Base-by-base conservation (phyloP, 2,113 vertebrate genomes). In the Mirza zaza region DNA sequence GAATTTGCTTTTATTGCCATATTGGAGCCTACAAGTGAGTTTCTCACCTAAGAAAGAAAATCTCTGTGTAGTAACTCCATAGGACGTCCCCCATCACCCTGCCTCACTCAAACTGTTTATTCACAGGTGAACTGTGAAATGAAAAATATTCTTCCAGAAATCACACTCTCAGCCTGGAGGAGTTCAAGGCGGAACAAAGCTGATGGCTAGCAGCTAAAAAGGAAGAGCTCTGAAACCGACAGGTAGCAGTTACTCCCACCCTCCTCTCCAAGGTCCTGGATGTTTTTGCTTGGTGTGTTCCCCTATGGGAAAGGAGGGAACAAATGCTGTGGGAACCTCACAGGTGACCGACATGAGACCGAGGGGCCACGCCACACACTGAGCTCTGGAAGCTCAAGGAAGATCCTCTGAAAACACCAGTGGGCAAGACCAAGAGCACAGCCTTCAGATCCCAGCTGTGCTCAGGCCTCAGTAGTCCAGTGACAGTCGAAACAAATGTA, bases 1-100 rank as follows among this genome's bases (percentile, higher is more conserved):
- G 52, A 84, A 34, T 11, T 29, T 34, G 27, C 55, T 80, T 87
- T 45, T 34, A 59, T 10, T 20, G 32, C 34, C 25, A 14, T 25
- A 17, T 17, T 25, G 34, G 59, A 13, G 21, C 14, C 11, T 36
- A 50, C 36, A 13, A 0, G 0, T 36, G 29, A 29, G 39, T 63
- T 57, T 93, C 25, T 91, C 42, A 18, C 42, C 36, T 21, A 71
- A 80, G 25, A 63, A 87, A 92, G 36, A 84, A 87, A 87, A 61
- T 65, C 55, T 76, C 65, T 10, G 34, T 34, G 32, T 8, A 21
- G 34, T 39, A 63, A 59, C 27, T 82, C 20, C 27, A 52, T 0
- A 48, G 42, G 39, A 76, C 32, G 11, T 5, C 5, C 34, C 25
- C n/a, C 3, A 4, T 27, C 7, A 8, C 23, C 1, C n/a, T 65